Base-by-base conservation (phyloP, 1,140 invertebrate genomes). In the Drosophila biarmipes region DNA sequence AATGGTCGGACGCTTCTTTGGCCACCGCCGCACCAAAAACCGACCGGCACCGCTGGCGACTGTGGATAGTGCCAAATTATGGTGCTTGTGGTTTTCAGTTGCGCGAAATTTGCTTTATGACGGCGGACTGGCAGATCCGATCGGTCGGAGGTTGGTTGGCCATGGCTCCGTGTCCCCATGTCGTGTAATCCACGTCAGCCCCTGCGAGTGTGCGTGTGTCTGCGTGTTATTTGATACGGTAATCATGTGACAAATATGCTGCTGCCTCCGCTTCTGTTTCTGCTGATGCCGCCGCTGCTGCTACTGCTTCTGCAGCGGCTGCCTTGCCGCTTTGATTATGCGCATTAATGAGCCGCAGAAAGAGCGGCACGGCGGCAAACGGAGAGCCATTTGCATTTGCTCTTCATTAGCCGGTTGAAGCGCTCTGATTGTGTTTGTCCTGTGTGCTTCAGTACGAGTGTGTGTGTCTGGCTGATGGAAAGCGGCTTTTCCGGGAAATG, bases 241-340 rank as follows among this genome's bases (percentile, higher is more conserved):
- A 86, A 86, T 86, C 82, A 82, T 86, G 78, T 86, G 82, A 75
- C 82, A 87, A 86, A 86, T 86, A 81, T 81, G 78, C 62, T 69
- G 57, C 54, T 64, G 55, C 45, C 52, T 42, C 49, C 61, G 67
- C 29, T 37, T 37, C 35, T 46, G 58, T 64, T 73, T 48, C 42
- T 46, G 42, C 21, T 55, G 15, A 57, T 21, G 42, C 29, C n/a
- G 27, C 17, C 43, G 55, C 43, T 49, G 43, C 29, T 63, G 15
- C 15, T 42, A 51, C 59, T 31, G 43, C 34, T 15, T 29, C 19
- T 56, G 55, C 46, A n/a, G n/a, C n/a, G n/a, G n/a, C n/a, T n/a
- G n/a, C 43, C 59, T 45, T 76, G 78, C 79, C 58, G 58, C 76
- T 87, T 81, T 86, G 82, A 87, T 82, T 86, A 78, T 86, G 81